Conservation (phyloP, 2,113 vertebrate genomes). For the Perca schrenkii region DNA sequence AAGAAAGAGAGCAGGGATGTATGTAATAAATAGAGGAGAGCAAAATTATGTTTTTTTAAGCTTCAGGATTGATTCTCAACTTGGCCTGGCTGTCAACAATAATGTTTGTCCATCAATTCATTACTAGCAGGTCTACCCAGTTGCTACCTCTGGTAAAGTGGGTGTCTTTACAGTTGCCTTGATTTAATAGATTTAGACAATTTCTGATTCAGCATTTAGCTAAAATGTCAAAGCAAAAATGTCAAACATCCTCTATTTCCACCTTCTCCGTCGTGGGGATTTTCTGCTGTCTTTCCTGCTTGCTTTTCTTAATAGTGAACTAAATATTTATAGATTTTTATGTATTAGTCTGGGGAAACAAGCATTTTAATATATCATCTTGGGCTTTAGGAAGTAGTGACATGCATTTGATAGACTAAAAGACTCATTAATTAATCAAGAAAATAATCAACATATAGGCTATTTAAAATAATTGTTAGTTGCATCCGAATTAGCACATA, state of each 20-base stretch:
- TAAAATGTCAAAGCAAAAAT: neutral
- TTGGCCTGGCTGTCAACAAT: neutral
- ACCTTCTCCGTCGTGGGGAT: neutral
- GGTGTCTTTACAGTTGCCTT: neutral
- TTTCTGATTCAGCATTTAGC: neutral
- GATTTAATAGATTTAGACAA: neutral
- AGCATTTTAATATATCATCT: neutral
- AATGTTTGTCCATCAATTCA: neutral
- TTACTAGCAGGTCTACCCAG: neutral
- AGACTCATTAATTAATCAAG: neutral
- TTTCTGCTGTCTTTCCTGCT: neutral
- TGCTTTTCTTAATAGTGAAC: too few relatives aligned
- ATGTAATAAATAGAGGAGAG: too few relatives aligned
- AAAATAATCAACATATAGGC: neutral
- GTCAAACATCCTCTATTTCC: neutral
- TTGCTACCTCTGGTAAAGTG: too few relatives aligned
- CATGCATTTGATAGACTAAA: neutral
- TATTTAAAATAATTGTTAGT: neutral
- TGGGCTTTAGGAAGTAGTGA: neutral
- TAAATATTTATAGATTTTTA: neutral
- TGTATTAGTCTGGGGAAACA: neutral
- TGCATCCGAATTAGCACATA: neutral
- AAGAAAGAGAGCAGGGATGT: neutral
- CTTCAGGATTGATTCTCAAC: neutral
- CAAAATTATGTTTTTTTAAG: neutral